Conservation (phyloP, 2,113 vertebrate genomes). For the Daboia siamensis region DNA sequence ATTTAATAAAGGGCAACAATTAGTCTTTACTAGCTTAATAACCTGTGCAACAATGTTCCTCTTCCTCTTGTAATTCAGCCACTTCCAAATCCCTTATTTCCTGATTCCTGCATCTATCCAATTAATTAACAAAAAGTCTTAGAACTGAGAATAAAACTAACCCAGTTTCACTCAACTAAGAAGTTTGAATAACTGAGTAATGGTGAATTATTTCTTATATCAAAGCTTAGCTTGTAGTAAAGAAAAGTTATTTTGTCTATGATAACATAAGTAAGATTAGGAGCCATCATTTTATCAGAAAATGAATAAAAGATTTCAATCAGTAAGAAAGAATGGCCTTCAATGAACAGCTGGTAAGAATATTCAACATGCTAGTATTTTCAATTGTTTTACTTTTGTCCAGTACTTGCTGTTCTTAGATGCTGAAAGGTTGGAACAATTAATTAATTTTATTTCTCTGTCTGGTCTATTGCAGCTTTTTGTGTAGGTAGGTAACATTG, state of each 20-base stretch:
- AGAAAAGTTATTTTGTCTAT: background rate
- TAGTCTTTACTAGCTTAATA: background rate
- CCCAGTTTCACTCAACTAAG: background rate
- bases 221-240: background rate
- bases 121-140: background rate
- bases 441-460: constrained; percentile 22
- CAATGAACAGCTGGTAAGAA: constrained; percentile 15
- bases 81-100: background rate
- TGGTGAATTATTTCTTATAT: background rate
- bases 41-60: background rate
- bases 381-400: constrained; percentile 30
- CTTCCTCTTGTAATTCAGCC: background rate
- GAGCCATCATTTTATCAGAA: constrained; percentile 16
- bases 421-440: constrained; percentile 2
- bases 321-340: background rate
- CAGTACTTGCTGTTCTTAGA: constrained; percentile 32
- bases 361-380: constrained; percentile 8
- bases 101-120: background rate
- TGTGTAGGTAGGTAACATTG: constrained; percentile 33
- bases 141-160: constrained; percentile 9
- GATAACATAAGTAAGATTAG: background rate
- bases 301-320: rapidly evolving
- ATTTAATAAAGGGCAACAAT: background rate
- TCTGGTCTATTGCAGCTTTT: constrained; percentile 25
- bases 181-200: constrained; percentile 4